These are phyloP conservation scores for Loxodonta africana DNA, from an alignment of 2,113 vertebrate genomes.

Conservation along the genomic window DNA sequence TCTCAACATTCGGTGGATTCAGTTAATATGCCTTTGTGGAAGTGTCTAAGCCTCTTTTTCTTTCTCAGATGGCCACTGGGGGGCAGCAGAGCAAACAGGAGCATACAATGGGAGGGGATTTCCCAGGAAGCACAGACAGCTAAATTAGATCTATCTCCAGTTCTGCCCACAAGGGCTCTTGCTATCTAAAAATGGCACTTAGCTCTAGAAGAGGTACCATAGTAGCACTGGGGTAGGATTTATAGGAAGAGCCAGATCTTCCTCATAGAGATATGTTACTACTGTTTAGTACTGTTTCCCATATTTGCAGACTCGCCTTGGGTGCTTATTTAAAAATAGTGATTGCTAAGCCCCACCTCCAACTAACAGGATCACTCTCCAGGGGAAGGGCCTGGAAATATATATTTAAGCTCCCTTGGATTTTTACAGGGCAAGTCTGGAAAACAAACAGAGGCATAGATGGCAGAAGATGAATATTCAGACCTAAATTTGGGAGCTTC, in stretches of 20 bases:
- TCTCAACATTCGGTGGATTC: background rate
- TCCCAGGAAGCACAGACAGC: background rate
- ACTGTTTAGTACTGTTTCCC: constrained; percentile 26
- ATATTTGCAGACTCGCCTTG: constrained; percentile 23
- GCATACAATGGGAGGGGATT: background rate
- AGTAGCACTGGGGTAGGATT: background rate
- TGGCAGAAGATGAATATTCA: background rate
- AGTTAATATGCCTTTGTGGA: background rate
- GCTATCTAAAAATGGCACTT: background rate
- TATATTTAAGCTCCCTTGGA: background rate
- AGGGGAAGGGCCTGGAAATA: background rate
- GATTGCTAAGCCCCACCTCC: background rate
- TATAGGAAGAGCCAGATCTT: constrained; percentile 8
- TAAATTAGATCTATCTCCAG: background rate
- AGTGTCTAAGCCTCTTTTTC: background rate
- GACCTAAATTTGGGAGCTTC: background rate
- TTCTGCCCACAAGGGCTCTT: background rate
- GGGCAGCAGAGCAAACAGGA: constrained; percentile 54
- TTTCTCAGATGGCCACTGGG: background rate
- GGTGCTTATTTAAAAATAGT: constrained; percentile 26
- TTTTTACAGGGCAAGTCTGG: constrained; percentile 23
- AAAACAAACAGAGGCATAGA: background rate
- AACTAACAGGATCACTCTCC: constrained; percentile 10
- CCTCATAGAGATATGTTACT: background rate
- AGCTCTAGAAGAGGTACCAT: background rate